Base-by-base conservation (phyloP, 1,140 invertebrate genomes). In the Tribolium madens region DNA sequence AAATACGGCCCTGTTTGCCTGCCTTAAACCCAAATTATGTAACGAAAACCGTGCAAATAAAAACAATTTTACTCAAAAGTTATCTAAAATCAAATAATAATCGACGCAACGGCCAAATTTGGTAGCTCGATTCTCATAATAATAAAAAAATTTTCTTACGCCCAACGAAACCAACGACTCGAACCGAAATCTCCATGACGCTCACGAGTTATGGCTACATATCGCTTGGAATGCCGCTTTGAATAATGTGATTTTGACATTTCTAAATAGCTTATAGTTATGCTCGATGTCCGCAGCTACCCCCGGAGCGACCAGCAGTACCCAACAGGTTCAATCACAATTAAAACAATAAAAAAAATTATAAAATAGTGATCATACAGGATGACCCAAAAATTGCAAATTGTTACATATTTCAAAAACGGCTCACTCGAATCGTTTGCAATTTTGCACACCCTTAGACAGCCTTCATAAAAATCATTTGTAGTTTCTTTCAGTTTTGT, bases 191-290 rank as follows among this genome's bases (percentile, higher is more conserved):
- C 57, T 64, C 57, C 57, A 64, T 64, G 57, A 64, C 57, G 57
- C 57, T 31, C 26, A 64, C 57, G 57, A 64, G 57, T 64, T 64
- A 64, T 64, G 57, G 57, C 57, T 75, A 75, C 73, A 64, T 75
- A 60, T 50, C 57, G 21, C 57, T 69, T 68, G 53, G 73, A 75
- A 64, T 68, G 73, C 57, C 73, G 73, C 53, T 68, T 75, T 75
- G 73, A 75, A 75, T 75, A 75, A 75, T 75, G 73, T 75, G 73
- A 75, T 68, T 75, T 75, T 75, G 53, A 75, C 73, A 68, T 75
- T 47, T 68, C 73, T 68, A 75, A 75, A 75, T 68, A 50, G 46
- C 53, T 75, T 64, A 64, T 64, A 64, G 57, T 64, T 64, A 64
- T 64, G 57, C 57, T 64, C 57, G 57, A 33, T 64, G 57, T 64